Conservation (phyloP, 2,797 vertebrate species). For the Lepus oiostolus region DNA sequence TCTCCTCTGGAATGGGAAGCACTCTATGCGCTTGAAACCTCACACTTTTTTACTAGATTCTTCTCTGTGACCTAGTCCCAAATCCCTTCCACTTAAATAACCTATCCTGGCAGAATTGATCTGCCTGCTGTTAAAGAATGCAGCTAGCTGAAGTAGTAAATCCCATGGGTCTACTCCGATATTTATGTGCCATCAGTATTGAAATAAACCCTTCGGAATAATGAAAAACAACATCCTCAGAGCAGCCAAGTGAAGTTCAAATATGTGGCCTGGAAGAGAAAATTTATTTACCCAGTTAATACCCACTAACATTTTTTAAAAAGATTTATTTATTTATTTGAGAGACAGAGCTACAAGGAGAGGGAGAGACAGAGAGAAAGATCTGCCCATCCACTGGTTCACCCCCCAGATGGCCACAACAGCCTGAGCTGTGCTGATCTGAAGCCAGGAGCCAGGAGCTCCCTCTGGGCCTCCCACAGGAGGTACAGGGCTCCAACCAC, state of each 20-base stretch:
- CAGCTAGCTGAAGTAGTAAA: not conserved
- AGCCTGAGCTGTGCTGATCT: too few species aligned
- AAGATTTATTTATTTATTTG: too few species aligned
- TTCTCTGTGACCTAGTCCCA: not conserved
- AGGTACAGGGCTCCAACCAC: too few species aligned
- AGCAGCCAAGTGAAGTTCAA: not conserved
- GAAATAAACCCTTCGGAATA: not conserved
- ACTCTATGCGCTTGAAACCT: not conserved
- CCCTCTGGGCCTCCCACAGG: too few species aligned
- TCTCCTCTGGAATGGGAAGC: not conserved
- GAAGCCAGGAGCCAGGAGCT: too few species aligned
- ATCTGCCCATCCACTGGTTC: too few species aligned
- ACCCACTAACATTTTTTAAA: too few species aligned
- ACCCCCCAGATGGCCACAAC: too few species aligned
- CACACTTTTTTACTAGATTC: not conserved
- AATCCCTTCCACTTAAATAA: not conserved
- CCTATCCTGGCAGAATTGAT: not conserved
- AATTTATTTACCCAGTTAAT: not conserved
- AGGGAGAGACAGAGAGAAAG: too few species aligned
- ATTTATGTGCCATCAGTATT: not conserved
- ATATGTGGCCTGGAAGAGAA: not conserved
- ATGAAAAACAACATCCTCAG: not conserved
- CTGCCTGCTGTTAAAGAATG: not conserved
- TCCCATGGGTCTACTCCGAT: not conserved
- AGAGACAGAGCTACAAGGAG: too few species aligned